Conservation (phyloP, 2,888 invertebrate species). For the Catocala fraxini region DNA sequence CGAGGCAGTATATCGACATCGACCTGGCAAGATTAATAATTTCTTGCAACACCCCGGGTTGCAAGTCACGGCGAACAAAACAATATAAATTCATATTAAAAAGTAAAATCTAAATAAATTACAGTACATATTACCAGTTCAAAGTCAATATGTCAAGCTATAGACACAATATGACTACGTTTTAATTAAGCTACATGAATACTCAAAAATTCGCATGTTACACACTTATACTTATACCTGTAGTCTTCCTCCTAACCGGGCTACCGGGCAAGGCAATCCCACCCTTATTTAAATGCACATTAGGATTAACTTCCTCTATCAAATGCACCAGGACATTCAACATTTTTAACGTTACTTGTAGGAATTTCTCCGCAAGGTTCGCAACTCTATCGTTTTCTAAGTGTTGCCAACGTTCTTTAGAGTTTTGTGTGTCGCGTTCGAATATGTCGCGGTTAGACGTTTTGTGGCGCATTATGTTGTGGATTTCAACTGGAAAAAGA, state of each 20-base stretch:
- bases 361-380: constrained; percentile 88
- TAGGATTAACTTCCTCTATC: constrained; percentile 90
- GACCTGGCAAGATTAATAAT: too few relatives aligned
- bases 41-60: too few relatives aligned
- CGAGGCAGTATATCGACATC: too few relatives aligned
- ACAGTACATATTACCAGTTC: too few relatives aligned
- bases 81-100: too few relatives aligned
- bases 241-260: constrained; percentile 80
- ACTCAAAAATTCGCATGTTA: neutral
- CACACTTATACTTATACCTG: constrained; percentile 61
- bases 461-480: constrained; percentile 77
- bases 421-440: constrained; percentile 70
- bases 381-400: constrained; percentile 77
- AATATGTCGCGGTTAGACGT: constrained; percentile 75
- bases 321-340: constrained; percentile 92
- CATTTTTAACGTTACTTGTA: constrained; percentile 90
- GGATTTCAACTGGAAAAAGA: constrained; percentile 81
- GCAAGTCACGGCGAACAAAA: too few relatives aligned
- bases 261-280: constrained; percentile 88
- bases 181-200: neutral
- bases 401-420: constrained; percentile 78
- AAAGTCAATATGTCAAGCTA: too few relatives aligned
- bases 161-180: too few relatives aligned
- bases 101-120: too few relatives aligned
- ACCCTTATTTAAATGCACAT: constrained; percentile 79